Evolutionary conservation across 2,797 vertebrate species (phyloP).

Genomic region (Halcyon chelicuti): DNA sequence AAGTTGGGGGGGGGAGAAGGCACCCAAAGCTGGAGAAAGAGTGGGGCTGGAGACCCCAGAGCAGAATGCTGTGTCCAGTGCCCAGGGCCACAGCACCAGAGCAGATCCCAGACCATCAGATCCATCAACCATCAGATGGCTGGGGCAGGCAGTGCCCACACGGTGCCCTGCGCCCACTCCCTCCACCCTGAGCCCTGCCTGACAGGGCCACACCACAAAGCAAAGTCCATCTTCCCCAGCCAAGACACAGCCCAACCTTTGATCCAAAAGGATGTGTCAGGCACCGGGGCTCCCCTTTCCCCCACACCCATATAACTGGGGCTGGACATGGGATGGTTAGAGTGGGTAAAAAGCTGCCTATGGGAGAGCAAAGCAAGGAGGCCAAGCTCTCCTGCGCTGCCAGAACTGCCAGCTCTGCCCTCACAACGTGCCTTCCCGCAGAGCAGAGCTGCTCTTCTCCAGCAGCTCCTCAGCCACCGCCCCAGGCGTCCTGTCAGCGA

Average conservation of each 20-base stretch:
- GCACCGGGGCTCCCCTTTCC: not conserved
- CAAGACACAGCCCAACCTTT: not conserved
- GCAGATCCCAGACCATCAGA: accelerated
- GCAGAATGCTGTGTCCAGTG: not conserved
- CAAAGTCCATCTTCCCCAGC: conserved; percentile 31
- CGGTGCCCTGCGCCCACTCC: accelerated
- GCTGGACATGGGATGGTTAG: accelerated
- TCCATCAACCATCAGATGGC: no score
- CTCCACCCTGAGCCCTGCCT: accelerated
- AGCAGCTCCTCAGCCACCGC: not conserved
- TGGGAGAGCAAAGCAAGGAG: not conserved
- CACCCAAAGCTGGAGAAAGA: not conserved
- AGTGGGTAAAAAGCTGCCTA: not conserved
- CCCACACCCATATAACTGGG: accelerated
- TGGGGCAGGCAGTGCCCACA: accelerated
- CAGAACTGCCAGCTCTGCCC: not conserved
- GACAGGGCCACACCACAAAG: not conserved
- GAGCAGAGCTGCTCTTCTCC: not conserved
- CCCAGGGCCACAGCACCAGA: not conserved
- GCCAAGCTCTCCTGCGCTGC: not conserved
- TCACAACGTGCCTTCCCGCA: accelerated
- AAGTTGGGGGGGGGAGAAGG: not conserved
- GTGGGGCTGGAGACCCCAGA: not conserved
- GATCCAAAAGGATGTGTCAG: not conserved
- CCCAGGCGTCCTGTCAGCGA: not conserved